Base-by-base conservation (phyloP, 2,797 vertebrate species). In the Heterohyrax brucei region DNA sequence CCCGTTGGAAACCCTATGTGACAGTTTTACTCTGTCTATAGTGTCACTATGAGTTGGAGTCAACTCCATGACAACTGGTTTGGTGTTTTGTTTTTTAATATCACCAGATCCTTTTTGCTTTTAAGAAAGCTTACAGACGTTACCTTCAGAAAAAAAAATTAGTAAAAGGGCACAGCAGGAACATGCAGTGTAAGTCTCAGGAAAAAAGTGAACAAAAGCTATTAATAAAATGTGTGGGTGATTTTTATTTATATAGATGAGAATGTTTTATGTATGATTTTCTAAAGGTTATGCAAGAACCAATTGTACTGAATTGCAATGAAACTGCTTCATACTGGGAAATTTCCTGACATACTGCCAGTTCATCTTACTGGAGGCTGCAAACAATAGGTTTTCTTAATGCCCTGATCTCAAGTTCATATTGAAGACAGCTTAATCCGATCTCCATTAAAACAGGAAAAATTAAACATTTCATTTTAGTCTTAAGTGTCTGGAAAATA, bases 221-320 rank as follows among this genome's bases (percentile, higher is more conserved):
- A 98, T 98, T 98, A 97, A 97, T 98, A 97, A 91, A 94, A 85
- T 89, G 66, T 96, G 97, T 97, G 97, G 97, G 97, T 94, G 96
- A 97, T 97, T 97, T 98, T 98, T 97, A 98, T 97, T 98, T 98
- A 98, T 97, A 98, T 61, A 97, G 97, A 97, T 39, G 96, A 93
- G 97, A 97, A 81, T 97, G 80, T 88, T 92, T 92, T 95, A 97
- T 97, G 96, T 7, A 97, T 77, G 89, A 88, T 96, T 97, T 97
- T 97, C 82, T 97, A 96, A 97, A 96, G 93, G 78, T 93, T 86
- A 81, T 68, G 72, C 48, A 84, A 98, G 96, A 94, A 96, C 93
- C 80, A 87, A 75, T 87, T 96, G 96, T 62, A 95, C 76, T 73
- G 77, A 94, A 97, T 62, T 96, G 86, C 89, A 97, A 92, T 97